Base-by-base conservation (phyloP, 2,113 vertebrate species). In the Saiga tatarica region DNA sequence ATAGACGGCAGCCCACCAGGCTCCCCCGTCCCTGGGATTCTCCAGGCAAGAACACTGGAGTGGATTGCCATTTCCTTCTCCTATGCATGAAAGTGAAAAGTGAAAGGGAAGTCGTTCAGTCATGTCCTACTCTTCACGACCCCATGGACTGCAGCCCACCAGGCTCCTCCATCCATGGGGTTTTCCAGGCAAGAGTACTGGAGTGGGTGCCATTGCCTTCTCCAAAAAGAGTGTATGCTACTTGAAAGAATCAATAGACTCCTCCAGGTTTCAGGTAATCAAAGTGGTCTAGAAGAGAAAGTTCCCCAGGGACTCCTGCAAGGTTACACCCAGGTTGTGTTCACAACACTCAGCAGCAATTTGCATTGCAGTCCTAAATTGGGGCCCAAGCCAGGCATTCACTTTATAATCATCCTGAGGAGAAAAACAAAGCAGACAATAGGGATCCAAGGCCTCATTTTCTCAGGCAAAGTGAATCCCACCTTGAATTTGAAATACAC, bases 381-480 rank as follows among this genome's bases (percentile, higher is more conserved):
- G 12, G 57, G 85, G 85, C 59, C 89, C 42, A 26, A 30, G 25
- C 76, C 76, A 23, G 94, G 95, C 96, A 97, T 98, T 98, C 97
- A 97, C 86, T 98, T 98, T 97, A 60, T 95, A 98, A 98, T 98
- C 10, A 36, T 97, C 83, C 89, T 28, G 8, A 79, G 47, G 67
- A 95, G 86, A 83, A 96, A 98, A 97, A 98, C 97, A 98, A 97
- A 97, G 83, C 78, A 83, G 82, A 97, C 97, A 97, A 98, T 97
- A 60, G 97, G 52, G 84, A 93, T 85, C 64, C 45, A 12, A 89
- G 87, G 87, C 84, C 97, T 84, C 94, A 85, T 97, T 90, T 97
- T 98, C 97, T 97, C 95, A 60, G 50, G 93, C 98, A 96, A 91
- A 97, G 76, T 6, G 91, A 93, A 95, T 86, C 94, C 91, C 36